These are phyloP conservation scores for Pinna nobilis DNA, from an alignment of 1,140 invertebrate species.

Conservation along the genomic window DNA sequence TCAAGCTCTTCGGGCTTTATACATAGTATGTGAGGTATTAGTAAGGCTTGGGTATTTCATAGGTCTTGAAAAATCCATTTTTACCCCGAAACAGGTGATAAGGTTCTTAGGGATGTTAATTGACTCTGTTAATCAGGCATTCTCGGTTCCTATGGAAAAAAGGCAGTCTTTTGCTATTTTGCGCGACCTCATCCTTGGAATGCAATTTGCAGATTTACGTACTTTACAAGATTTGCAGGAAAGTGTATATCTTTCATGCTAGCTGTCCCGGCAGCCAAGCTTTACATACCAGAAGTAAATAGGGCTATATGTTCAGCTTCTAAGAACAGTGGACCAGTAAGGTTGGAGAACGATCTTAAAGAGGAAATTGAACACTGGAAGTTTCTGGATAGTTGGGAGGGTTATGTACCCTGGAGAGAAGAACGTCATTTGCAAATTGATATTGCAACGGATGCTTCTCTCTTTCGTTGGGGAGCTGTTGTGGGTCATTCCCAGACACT, in stretches of 20 bases:
- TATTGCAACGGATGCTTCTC: constrained; percentile 21
- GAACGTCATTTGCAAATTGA: constrained; percentile 23
- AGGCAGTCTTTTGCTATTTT: constrained; percentile 13
- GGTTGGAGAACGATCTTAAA: background rate
- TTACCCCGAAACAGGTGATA: background rate
- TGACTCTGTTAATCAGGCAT: constrained; percentile 35
- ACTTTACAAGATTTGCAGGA: constrained; percentile 35
- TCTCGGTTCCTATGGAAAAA: constrained; percentile 28
- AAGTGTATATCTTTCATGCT: constrained; percentile 38
- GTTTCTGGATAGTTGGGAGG: constrained; percentile 29
- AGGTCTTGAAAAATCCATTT: constrained; percentile 10
- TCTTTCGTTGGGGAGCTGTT: constrained; percentile 19
- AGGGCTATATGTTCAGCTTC: constrained; percentile 8
- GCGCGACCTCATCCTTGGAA: constrained; percentile 14
- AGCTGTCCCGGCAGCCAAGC: constrained; percentile 24
- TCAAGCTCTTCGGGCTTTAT: background rate
- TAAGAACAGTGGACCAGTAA: background rate
- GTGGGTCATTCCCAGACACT: background rate
- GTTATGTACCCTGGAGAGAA: constrained; percentile 8
- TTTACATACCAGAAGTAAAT: constrained; percentile 33
- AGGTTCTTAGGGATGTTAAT: constrained; percentile 29
- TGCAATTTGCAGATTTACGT: background rate
- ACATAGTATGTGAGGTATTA: constrained; percentile 28
- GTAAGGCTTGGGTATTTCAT: constrained; percentile 21
- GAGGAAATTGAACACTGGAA: background rate